Evolutionary conservation across 1,140 invertebrate species (phyloP).

Genomic region (Nasonia longicornis): DNA sequence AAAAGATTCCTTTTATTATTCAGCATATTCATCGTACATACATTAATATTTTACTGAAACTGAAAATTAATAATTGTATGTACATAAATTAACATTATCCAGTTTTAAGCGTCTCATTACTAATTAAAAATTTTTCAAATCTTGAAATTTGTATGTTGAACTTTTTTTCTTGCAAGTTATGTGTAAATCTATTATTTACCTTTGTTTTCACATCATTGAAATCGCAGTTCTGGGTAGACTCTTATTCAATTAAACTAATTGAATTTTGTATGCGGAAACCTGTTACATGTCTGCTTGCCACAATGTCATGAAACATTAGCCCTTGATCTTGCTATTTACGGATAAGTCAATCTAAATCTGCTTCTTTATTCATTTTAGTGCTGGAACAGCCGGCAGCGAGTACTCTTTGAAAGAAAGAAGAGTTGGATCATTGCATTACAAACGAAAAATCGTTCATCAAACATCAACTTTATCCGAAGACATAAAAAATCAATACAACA

Average conservation of each 20-base stretch:
- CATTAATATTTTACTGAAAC: background rate
- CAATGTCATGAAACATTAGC: constrained; percentile 13
- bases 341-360: constrained; percentile 4
- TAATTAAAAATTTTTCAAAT: background rate
- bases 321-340: background rate
- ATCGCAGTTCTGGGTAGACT: background rate
- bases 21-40: background rate
- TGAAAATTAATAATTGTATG: background rate
- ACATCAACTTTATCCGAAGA: constrained; percentile 70
- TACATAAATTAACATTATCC: too few species aligned
- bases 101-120: too few species aligned
- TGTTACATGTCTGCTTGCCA: background rate
- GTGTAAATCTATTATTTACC: background rate
- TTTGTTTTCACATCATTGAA: constrained; percentile 10
- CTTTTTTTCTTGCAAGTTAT: background rate
- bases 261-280: constrained; percentile 12
- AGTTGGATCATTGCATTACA: constrained; percentile 68
- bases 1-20: background rate
- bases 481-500: constrained; percentile 75
- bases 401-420: constrained; percentile 71
- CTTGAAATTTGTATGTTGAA: background rate
- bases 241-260: constrained; percentile 37
- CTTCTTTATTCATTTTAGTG: constrained; percentile 61
- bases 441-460: constrained; percentile 70
- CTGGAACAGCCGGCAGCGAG: constrained; percentile 73